Evolutionary conservation across 2,888 invertebrate species (phyloP).

Genomic region (Scaptomyza parva): DNA sequence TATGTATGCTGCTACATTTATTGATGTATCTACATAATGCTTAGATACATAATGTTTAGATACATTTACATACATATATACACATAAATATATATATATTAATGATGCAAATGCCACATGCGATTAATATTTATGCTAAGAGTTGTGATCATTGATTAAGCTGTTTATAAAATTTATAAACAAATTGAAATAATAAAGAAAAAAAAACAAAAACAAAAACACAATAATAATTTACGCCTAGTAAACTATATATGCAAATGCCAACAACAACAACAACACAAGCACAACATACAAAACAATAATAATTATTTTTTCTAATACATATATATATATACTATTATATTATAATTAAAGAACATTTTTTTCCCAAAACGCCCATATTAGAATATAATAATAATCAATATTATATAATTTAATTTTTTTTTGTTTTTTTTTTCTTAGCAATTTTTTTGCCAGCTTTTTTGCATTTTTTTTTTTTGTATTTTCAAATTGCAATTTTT

Average conservation of each 20-base stretch:
- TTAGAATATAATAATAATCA: conserved; percentile 15
- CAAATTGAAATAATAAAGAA: conserved; percentile 44
- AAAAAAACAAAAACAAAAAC: conserved; percentile 10
- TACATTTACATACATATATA: conserved; percentile 43
- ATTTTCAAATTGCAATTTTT: conserved; percentile 51
- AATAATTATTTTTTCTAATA: conserved; percentile 28
- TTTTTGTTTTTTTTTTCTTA: conserved; percentile 47
- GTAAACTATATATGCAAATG: conserved; percentile 26
- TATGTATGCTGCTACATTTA: conserved; percentile 37
- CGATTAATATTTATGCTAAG: conserved; percentile 82
- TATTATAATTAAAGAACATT: conserved; percentile 22
- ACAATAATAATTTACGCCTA: conserved; percentile 23
- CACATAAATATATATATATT: conserved; percentile 32
- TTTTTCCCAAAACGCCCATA: conserved; percentile 15
- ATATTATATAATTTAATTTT: conserved; percentile 3
- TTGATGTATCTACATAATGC: conserved; percentile 22
- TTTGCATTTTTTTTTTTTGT: conserved; percentile 58
- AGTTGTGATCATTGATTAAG: conserved; percentile 85
- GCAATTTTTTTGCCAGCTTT: conserved; percentile 66
- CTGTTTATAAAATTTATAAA: conserved; percentile 74
- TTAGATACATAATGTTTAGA: conserved; percentile 45
- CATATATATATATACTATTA: conserved; percentile 32
- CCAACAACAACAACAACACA: conserved; percentile 31
- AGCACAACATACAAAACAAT: conserved; percentile 26
- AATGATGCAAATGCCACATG: conserved; percentile 71